Conservation (phyloP, 2,888 invertebrate genomes). For the Tinea pellionella region DNA sequence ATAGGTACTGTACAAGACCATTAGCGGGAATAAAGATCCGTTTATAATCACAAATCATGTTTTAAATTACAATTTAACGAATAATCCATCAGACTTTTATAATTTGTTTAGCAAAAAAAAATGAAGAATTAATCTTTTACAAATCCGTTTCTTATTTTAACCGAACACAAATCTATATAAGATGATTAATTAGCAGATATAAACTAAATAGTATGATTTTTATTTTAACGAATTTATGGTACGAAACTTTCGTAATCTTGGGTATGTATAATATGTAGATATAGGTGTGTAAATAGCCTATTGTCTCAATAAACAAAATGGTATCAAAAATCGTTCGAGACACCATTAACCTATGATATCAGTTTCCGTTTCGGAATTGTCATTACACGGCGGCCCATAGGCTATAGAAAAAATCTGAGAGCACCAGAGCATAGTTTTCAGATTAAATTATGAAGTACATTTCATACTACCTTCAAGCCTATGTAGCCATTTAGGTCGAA, state of each 20-base stretch:
- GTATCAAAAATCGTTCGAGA: conserved; percentile 32
- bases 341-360: conserved; percentile 27
- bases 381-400: conserved; percentile 4
- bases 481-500: conserved; percentile 36
- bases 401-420: background rate
- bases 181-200: no score
- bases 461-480: conserved; percentile 21
- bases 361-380: conserved; percentile 29
- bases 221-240: no score
- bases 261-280: background rate
- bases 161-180: no score
- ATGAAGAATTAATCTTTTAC: no score
- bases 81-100: no score
- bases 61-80: no score
- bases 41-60: no score
- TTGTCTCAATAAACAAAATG: conserved; percentile 27
- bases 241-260: background rate
- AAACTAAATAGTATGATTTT: no score
- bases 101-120: no score
- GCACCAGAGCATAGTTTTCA: background rate
- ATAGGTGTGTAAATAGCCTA: conserved; percentile 31
- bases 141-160: no score
- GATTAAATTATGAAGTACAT: background rate
- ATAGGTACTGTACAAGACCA: no score
- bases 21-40: no score